These are phyloP conservation scores for Myathropa florea DNA, from an alignment of 2,888 invertebrate genomes.

Conservation along the genomic window DNA sequence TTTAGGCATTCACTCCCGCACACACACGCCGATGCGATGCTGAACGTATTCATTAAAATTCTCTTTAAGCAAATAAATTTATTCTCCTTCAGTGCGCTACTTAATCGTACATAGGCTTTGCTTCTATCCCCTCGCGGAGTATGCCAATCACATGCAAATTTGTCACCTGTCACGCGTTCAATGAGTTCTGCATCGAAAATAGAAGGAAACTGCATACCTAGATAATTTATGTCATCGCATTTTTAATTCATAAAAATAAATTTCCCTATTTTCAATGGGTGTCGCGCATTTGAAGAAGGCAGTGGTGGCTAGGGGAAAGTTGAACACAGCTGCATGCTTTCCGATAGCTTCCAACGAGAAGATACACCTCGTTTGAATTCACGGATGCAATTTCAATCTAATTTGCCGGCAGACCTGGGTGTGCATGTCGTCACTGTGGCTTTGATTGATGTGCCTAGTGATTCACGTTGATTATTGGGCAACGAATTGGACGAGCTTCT, in stretches of 20 bases:
- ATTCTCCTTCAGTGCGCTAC: background rate
- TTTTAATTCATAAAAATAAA: conserved; percentile 61
- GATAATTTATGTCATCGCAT: conserved; percentile 45
- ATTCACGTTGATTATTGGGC: background rate
- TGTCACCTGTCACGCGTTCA: conserved; percentile 60
- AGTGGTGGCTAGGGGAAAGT: background rate
- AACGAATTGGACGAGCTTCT: background rate
- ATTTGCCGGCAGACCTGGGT: conserved; percentile 22
- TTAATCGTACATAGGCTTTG: background rate
- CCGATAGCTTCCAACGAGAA: background rate
- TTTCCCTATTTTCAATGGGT: conserved; percentile 35
- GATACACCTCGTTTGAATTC: background rate
- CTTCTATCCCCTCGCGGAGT: background rate
- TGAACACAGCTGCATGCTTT: conserved; percentile 3
- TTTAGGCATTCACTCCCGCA: background rate
- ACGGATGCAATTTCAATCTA: conserved; percentile 33
- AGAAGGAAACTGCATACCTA: conserved; percentile 8
- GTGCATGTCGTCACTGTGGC: background rate
- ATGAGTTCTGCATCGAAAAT: conserved; percentile 38
- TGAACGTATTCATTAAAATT: background rate
- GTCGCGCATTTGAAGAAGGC: background rate
- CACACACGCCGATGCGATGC: background rate
- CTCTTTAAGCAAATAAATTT: background rate
- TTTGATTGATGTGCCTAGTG: conserved; percentile 29
- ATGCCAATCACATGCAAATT: conserved; percentile 60